These are phyloP conservation scores for Nettapus auritus DNA, from an alignment of 2,113 vertebrate genomes.

Conservation along the genomic window DNA sequence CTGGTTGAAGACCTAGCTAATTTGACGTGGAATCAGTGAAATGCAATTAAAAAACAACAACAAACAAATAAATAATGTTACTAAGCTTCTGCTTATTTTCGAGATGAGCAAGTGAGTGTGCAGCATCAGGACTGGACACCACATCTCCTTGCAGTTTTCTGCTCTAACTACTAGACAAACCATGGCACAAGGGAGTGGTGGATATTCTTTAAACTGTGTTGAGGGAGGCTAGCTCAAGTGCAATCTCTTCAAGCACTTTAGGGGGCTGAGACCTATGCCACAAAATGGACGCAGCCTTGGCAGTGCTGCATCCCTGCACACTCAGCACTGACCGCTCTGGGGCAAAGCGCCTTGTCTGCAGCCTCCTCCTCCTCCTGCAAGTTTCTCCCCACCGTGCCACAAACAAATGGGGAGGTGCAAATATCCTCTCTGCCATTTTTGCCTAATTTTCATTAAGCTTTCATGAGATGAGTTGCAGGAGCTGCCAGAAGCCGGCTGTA, in stretches of 20 bases:
- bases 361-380: not conserved
- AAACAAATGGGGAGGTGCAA: not conserved
- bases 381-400: not conserved
- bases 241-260: not conserved
- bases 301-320: not conserved
- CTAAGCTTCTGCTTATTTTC: not conserved
- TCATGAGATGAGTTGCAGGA: not conserved
- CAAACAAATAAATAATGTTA: too few species aligned
- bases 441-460: not conserved
- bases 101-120: not conserved
- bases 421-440: not conserved
- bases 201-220: not conserved
- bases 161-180: not conserved
- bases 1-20: not conserved
- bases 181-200: not conserved
- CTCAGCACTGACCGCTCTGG: not conserved
- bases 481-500: not conserved
- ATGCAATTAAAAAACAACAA: not conserved
- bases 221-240: not conserved
- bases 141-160: not conserved
- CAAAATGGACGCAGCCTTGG: not conserved
- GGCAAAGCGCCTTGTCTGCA: not conserved
- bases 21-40: not conserved
- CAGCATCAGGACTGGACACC: rapidly evolving
- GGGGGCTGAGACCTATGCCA: too few species aligned